Conservation (phyloP, 2,113 vertebrate genomes). For the Leuciscus idus region DNA sequence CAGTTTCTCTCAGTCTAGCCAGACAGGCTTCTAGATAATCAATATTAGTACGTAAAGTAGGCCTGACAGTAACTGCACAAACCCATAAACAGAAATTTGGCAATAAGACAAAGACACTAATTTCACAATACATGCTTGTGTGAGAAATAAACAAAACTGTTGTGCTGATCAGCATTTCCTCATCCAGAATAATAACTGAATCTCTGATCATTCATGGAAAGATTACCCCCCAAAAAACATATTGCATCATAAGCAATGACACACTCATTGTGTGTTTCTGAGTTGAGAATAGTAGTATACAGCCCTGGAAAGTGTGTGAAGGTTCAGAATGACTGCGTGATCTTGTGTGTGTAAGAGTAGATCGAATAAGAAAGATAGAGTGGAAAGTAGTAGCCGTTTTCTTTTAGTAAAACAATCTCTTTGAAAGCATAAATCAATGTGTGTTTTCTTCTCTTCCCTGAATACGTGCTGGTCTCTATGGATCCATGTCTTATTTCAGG, state of each 20-base stretch:
- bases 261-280: background rate
- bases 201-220: conserved; percentile 58
- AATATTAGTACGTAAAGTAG: conserved; percentile 5
- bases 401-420: background rate
- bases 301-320: background rate
- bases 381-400: background rate
- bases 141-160: background rate
- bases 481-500: conserved; percentile 48
- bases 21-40: conserved; percentile 20
- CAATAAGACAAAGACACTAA: background rate
- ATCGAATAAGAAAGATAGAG: background rate
- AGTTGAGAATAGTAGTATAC: background rate
- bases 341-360: background rate
- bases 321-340: background rate
- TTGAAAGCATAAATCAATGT: conserved; percentile 25
- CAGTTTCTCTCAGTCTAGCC: background rate
- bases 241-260: background rate
- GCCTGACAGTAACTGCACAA: conserved; percentile 1
- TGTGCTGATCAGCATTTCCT: background rate
- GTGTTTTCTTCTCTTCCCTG: conserved; percentile 19
- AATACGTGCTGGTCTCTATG: conserved; percentile 28
- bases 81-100: conserved; percentile 26
- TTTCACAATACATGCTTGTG: conserved; percentile 6
- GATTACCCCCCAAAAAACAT: background rate
- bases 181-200: conserved; percentile 22